These are phyloP conservation scores for Leptocoma aspasia DNA, from an alignment of 2,113 vertebrate species.

Conservation along the genomic window DNA sequence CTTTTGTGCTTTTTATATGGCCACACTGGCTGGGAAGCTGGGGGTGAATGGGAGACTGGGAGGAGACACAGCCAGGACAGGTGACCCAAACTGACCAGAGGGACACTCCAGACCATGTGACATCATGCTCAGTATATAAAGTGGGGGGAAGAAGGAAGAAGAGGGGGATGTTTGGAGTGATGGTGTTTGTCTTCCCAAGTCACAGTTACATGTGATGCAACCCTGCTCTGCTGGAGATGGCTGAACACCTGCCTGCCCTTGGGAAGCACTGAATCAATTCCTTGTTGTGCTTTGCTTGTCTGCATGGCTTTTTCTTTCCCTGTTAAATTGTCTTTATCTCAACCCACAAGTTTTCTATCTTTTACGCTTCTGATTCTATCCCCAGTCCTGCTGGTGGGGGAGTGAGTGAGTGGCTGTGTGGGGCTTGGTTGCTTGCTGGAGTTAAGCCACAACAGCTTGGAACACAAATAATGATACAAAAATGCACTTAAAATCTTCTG, in stretches of 20 bases:
- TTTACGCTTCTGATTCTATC: not conserved
- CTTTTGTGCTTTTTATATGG: not conserved
- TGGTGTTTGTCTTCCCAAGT: not conserved
- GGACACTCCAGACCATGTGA: not conserved
- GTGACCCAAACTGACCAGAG: not conserved
- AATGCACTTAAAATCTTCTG: not conserved
- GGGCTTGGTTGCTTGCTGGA: not conserved
- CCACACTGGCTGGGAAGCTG: fast-evolving
- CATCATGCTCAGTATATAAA: not conserved
- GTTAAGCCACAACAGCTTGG: not conserved
- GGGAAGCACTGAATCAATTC: not conserved
- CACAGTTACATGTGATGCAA: fast-evolving
- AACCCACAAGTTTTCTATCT: not conserved
- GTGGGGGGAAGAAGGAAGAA: not conserved
- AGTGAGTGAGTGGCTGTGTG: not conserved
- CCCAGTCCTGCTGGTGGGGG: not conserved
- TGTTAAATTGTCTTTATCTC: not conserved
- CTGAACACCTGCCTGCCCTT: not conserved
- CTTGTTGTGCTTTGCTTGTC: not conserved
- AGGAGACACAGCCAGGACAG: not conserved
- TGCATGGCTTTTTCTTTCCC: not conserved
- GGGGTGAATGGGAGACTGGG: fast-evolving
- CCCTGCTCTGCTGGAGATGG: not conserved
- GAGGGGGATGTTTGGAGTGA: not conserved
- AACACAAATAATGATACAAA: not conserved